Percentiles rank a stretch among this genome's conserved stretches.
Evolutionary conservation across 2,113 vertebrate species (phyloP).

Genomic region (Campylomormyrus tamandua): DNA sequence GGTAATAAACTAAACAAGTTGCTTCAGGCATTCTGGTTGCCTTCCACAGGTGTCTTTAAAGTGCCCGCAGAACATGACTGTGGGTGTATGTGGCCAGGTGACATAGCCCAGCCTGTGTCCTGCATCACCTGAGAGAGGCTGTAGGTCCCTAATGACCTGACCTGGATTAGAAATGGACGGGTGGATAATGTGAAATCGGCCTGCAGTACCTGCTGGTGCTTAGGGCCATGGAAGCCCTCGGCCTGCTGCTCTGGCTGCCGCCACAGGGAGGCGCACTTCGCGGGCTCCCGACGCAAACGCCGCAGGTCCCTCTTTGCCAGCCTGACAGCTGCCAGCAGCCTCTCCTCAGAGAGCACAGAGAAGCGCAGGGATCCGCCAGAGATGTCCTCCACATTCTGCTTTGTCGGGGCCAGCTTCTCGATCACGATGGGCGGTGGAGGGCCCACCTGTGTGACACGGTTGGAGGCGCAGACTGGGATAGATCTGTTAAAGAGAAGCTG

Average conservation of each 20-base stretch:
- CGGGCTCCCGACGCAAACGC: conserved; percentile 52
- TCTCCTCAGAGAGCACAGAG: conserved; percentile 79
- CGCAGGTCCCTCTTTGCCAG: conserved; percentile 79
- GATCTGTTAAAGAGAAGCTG: conserved; percentile 80
- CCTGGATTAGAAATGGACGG: background rate
- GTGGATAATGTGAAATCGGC: conserved; percentile 4
- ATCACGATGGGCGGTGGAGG: conserved; percentile 74
- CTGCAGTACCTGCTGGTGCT: conserved; percentile 33
- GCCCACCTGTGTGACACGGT: conserved; percentile 62
- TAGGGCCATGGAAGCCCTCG: conserved; percentile 35
- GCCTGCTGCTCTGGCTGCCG: conserved; percentile 18
- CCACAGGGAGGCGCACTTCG: conserved; percentile 23
- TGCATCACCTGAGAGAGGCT: background rate
- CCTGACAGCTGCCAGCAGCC: conserved; percentile 69
- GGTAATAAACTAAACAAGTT: background rate
- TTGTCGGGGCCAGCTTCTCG: conserved; percentile 65
- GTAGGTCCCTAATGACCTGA: background rate
- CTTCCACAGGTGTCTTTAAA: background rate
- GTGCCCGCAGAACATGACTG: background rate
- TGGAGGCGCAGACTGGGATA: conserved; percentile 54
- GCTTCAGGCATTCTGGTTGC: background rate
- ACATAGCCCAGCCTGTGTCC: background rate
- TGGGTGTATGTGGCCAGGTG: background rate
- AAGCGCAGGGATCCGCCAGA: conserved; percentile 62
- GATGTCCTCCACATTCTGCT: conserved; percentile 26